These are phyloP conservation scores for Pseudococcus longispinus DNA, from an alignment of 2,888 invertebrate genomes.

Conservation along the genomic window DNA sequence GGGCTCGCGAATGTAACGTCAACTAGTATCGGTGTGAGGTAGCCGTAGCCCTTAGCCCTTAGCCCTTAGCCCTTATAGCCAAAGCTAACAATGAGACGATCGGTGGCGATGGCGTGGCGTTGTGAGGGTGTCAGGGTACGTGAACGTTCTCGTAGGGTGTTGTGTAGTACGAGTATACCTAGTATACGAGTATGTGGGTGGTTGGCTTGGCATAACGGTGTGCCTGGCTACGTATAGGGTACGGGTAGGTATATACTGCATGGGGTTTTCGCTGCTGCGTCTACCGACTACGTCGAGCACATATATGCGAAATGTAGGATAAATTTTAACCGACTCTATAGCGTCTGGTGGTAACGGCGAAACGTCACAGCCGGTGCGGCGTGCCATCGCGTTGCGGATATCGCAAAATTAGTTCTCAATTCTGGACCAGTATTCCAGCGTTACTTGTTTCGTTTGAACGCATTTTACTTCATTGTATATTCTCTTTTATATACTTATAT, in stretches of 20 bases:
- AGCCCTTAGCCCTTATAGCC: no score
- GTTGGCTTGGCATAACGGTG: no score
- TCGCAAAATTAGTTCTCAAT: slow-evolving; percentile 46
- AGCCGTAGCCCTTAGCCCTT: no score
- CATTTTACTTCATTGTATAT: neutral
- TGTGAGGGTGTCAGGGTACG: no score
- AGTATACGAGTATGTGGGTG: no score
- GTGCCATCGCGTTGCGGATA: slow-evolving; percentile 15
- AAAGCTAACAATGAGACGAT: neutral
- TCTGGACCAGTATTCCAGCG: slow-evolving; percentile 52
- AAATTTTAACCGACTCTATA: slow-evolving; percentile 23
- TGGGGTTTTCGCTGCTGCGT: neutral
- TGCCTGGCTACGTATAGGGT: no score
- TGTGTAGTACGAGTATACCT: no score
- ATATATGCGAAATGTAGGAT: slow-evolving; percentile 10
- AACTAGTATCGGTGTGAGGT: neutral
- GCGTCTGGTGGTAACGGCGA: slow-evolving; percentile 20
- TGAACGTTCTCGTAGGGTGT: neutral
- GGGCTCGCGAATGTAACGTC: neutral
- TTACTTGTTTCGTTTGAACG: slow-evolving; percentile 42
- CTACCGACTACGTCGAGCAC: neutral
- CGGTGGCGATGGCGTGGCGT: no score
- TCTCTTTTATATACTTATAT: neutral
- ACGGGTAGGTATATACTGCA: no score
- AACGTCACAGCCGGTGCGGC: slow-evolving; percentile 16